These are phyloP conservation scores for Watsonalla cultraria DNA, from an alignment of 2,888 invertebrate species.

Conservation along the genomic window DNA sequence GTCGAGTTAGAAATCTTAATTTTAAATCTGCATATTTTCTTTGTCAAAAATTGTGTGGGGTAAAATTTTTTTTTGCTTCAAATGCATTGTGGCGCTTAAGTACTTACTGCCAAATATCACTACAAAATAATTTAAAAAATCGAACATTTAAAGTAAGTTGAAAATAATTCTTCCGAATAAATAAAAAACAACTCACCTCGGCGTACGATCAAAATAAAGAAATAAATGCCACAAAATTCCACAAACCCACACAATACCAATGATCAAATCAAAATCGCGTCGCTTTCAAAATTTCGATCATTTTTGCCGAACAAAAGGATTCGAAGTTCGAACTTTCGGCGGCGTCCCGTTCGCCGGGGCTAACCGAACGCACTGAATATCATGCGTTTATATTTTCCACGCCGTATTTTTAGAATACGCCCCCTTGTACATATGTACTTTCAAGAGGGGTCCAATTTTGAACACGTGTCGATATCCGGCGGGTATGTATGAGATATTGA, in stretches of 20 bases:
- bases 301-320: constrained; percentile 26
- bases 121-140: too few relatives aligned
- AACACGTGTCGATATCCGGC: constrained; percentile 60
- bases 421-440: constrained; percentile 48
- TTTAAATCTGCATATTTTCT: too few relatives aligned
- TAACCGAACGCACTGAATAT: constrained; percentile 39
- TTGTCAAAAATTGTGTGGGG: too few relatives aligned
- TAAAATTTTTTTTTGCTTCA: too few relatives aligned
- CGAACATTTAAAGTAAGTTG: too few relatives aligned
- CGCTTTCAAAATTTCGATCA: constrained; percentile 23
- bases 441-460: constrained; percentile 18
- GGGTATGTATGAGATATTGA: too few relatives aligned
- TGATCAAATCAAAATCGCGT: constrained; percentile 14
- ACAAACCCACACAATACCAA: constrained; percentile 7
- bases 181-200: constrained; percentile 7
- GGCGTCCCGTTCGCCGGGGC: constrained; percentile 52
- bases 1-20: too few relatives aligned
- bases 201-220: not conserved
- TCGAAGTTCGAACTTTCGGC: constrained; percentile 28
- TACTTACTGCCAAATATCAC: too few relatives aligned
- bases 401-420: constrained; percentile 74
- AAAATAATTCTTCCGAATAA: not conserved
- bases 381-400: constrained; percentile 43
- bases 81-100: too few relatives aligned
- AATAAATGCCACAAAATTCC: constrained; percentile 5